Evolutionary conservation across 2,113 vertebrate genomes (phyloP), one percentile per base, ranked within the genome.

Genomic region (Catagonus wagneri): DNA sequence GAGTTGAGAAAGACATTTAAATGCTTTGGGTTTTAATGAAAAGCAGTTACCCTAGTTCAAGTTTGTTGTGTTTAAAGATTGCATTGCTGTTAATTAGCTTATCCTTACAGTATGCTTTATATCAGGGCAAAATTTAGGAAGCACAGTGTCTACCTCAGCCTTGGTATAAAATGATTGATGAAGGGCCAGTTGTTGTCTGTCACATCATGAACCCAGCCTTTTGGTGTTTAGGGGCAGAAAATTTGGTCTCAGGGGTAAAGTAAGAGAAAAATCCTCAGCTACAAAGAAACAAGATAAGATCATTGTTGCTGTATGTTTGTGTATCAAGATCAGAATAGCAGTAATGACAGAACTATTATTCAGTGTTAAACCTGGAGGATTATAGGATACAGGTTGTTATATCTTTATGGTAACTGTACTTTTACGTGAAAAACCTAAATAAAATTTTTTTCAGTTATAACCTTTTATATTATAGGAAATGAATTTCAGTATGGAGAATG

Each of bases 401-500:
- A 63, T 97, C 95, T 95, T 96, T 89, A 75, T 76, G 19, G 15
- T 83, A 93, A 56, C 25, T 92, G 9, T 68, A 29, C 15, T 90
- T 97, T 72, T 93, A 78, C n/a, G 74, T 94, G 88, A 78, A 71
- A 95, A 96, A 27, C 61, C n/a, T 71, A 80, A 16, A 20, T 85
- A 32, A 74, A 6, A 94, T 83, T 95, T 63, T 90, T 63, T 92
- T 85, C 23, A 72, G 60, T 89, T 85, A 76, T 94, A 20, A 0
- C 7, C 0, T 97, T 90, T 97, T 97, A 6, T 98, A 71, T 98
- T 98, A 39, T 83, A 99, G 98, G 94, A 95, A 97, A 83, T 88
- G 88, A 80, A 89, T 93, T 5, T 27, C 90, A 97, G 86, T 56
- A 99, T 99, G 99, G 98, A 99, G 52, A 95, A 97, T 32, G 85